These are phyloP conservation scores for Heliconius nattereri DNA, from an alignment of 1,140 invertebrate species.

Conservation along the genomic window DNA sequence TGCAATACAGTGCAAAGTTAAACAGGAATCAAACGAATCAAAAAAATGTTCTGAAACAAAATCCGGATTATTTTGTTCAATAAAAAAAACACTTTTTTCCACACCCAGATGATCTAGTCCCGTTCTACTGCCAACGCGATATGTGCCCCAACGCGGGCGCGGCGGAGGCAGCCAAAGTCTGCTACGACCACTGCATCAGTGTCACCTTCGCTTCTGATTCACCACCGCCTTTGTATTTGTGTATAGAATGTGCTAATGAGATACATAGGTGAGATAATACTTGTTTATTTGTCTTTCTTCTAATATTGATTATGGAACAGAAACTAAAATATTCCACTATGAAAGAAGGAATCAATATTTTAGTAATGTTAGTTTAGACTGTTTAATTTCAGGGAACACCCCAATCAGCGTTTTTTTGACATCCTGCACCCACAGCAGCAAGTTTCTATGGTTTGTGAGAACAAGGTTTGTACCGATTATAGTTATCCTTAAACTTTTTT, in stretches of 20 bases:
- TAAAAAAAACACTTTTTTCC: too few relatives aligned
- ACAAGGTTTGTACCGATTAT: conserved; percentile 87
- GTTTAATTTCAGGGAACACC: conserved; percentile 83
- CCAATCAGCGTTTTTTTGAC: conserved; percentile 93
- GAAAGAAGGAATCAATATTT: too few relatives aligned
- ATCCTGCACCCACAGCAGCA: conserved; percentile 97
- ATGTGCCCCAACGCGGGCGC: conserved; percentile 91
- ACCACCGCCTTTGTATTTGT: conserved; percentile 96
- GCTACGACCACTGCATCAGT: conserved; percentile 92
- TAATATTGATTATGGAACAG: too few relatives aligned
- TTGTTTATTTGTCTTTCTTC: too few relatives aligned
- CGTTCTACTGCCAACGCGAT: conserved; percentile 92
- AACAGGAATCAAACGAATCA: too few relatives aligned
- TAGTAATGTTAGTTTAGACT: too few relatives aligned
- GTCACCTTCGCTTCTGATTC: conserved; percentile 91
- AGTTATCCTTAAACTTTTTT: too few relatives aligned
- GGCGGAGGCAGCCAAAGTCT: conserved; percentile 95
- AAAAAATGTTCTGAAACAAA: too few relatives aligned
- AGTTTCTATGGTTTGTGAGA: conserved; percentile 97
- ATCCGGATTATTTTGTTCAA: too few relatives aligned
- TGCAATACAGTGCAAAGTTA: too few relatives aligned
- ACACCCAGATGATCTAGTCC: conserved; percentile 85
- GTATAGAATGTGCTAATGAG: conserved; percentile 97
- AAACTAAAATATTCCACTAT: too few relatives aligned
- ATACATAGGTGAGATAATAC: conserved; percentile 82